Percentiles rank a stretch among this genome's conserved stretches.
These are phyloP conservation scores for Nemopilema nomurai DNA, from an alignment of 30 jellyfish, hydroid and myxozoan genomes.

Conservation along the genomic window DNA sequence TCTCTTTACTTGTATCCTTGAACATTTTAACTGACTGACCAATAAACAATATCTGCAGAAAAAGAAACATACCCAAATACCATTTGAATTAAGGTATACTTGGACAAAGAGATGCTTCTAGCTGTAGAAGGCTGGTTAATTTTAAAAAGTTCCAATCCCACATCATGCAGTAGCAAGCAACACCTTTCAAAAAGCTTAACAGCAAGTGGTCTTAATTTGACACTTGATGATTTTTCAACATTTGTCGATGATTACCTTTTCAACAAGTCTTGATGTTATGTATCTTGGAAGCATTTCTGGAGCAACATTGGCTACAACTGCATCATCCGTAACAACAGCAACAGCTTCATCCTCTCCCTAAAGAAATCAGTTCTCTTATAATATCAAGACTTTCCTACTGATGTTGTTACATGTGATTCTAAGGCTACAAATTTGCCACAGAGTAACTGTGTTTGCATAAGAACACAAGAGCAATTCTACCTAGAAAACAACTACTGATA, in stretches of 20 bases:
- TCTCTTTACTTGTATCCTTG: conserved; percentile 71
- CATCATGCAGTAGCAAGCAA: no score
- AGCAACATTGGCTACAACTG: conserved; percentile 36
- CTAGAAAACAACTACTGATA: no score
- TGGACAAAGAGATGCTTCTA: no score
- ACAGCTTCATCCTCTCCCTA: conserved; percentile 30
- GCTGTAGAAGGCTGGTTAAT: no score
- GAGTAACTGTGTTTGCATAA: no score
- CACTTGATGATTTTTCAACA: background rate
- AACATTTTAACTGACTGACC: conserved; percentile 95
- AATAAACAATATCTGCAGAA: conserved; percentile 75
- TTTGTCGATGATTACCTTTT: conserved; percentile 58
- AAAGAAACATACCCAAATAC: background rate
- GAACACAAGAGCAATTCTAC: no score
- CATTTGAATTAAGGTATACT: background rate
- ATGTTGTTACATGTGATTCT: no score
- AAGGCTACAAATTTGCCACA: no score
- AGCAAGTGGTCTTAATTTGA: no score
- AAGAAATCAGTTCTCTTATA: background rate
- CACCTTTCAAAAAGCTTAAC: no score
- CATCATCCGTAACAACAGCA: conserved; percentile 3
- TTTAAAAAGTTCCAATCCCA: no score
- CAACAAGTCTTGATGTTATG: conserved; percentile 81
- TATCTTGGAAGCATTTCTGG: conserved; percentile 92
- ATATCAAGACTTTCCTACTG: background rate